Evolutionary conservation across 1,140 invertebrate genomes (phyloP).

Genomic region (Drosophila tristis): DNA sequence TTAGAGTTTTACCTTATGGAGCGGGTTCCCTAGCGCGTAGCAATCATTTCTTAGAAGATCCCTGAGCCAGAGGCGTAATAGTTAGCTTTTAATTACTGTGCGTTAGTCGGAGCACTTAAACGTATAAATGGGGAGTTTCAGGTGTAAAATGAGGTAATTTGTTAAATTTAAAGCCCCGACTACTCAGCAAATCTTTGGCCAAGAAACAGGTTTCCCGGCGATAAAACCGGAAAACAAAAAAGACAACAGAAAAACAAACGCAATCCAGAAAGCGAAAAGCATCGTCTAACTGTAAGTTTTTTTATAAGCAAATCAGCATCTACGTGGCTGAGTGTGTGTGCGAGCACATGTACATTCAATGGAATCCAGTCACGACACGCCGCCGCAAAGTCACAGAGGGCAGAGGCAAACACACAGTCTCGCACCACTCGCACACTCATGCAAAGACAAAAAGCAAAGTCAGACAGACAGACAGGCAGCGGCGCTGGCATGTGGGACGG

Average conservation of each 20-base stretch:
- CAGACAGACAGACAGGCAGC: constrained; percentile 38
- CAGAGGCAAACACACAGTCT: constrained; percentile 55
- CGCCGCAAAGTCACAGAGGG: constrained; percentile 50
- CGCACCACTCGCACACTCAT: constrained; percentile 42
- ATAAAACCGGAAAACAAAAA: constrained; percentile 54
- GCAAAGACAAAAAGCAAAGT: constrained; percentile 23
- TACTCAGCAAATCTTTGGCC: constrained; percentile 39
- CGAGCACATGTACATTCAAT: constrained; percentile 34
- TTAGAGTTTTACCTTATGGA: too few species aligned
- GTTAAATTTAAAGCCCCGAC: constrained; percentile 51
- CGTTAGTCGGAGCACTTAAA: constrained; percentile 32
- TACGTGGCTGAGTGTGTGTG: constrained; percentile 8
- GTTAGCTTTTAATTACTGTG: constrained; percentile 31
- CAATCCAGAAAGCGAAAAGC: constrained; percentile 53
- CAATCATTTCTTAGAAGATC: too few species aligned
- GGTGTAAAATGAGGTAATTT: constrained; percentile 81
- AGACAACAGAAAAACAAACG: constrained; percentile 22
- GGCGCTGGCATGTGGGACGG: constrained; percentile 17
- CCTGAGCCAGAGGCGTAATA: constrained; percentile 4
- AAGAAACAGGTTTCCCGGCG: constrained; percentile 61
- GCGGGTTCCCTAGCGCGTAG: too few species aligned
- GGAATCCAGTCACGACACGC: constrained; percentile 54
- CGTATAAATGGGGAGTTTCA: constrained; percentile 35
- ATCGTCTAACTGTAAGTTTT: constrained; percentile 47
- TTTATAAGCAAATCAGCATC: constrained; percentile 32